phyloP scores from a whole-genome alignment of 2,113 vertebrate genomes.

The Protobothrops mucrosquamatus region DNA sequence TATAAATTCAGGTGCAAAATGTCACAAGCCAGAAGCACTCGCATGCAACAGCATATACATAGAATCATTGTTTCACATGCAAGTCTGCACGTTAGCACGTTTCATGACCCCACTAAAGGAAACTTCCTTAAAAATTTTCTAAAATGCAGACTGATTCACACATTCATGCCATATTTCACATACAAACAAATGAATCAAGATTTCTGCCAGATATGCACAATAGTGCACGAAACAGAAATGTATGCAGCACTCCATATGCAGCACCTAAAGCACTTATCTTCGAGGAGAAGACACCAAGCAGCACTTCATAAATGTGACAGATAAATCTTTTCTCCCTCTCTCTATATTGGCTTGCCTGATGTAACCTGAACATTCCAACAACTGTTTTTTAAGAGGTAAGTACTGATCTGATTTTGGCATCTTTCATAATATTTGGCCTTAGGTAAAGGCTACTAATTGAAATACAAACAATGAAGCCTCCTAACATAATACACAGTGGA shows the following conservation, averaged over 20 bases:
- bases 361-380: background rate
- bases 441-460: background rate
- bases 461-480: background rate
- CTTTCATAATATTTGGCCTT: background rate
- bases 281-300: too few species aligned
- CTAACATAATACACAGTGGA: background rate
- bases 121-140: background rate
- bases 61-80: background rate
- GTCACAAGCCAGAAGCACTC: background rate
- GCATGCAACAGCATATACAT: background rate
- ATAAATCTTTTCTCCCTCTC: background rate
- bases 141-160: background rate
- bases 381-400: background rate
- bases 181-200: background rate
- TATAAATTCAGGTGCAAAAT: background rate
- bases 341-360: background rate
- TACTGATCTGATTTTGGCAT: background rate
- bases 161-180: background rate
- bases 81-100: background rate
- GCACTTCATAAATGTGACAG: background rate
- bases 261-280: background rate
- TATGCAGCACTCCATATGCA: too few species aligned
- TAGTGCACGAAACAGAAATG: background rate
- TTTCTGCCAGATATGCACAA: background rate
- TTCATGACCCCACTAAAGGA: background rate